A percentile compares a stretch with the other conserved stretches of the same genome.
Evolutionary conservation across 2,113 vertebrate genomes (phyloP).

Genomic region (Cyrtonyx montezumae): DNA sequence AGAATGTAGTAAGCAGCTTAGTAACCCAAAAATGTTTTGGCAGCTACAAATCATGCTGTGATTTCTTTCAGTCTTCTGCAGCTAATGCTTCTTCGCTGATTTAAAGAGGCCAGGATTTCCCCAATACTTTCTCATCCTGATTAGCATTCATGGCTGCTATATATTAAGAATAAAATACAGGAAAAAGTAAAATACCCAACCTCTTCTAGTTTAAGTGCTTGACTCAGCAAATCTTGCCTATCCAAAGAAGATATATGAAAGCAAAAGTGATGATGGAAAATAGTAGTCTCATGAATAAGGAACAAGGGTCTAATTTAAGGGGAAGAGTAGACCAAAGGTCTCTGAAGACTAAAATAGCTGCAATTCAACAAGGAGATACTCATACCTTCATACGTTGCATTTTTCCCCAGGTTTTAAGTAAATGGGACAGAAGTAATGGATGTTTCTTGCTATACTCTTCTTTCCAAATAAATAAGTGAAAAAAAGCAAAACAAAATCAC

Average conservation of each 20-base stretch:
- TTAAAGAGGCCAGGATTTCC: not conserved
- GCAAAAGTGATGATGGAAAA: not conserved
- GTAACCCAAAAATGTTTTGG: constrained; percentile 65
- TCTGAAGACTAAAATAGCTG: not conserved
- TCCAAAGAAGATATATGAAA: not conserved
- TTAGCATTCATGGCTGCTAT: not conserved
- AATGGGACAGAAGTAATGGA: not conserved
- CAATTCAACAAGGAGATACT: not conserved
- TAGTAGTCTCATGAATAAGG: constrained; percentile 32
- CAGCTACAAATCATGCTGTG: constrained; percentile 23
- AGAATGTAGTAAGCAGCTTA: constrained; percentile 70
- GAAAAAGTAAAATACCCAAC: not conserved
- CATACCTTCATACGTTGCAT: not conserved
- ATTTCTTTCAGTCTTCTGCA: not conserved
- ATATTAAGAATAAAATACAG: not conserved
- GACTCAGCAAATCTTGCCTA: not conserved
- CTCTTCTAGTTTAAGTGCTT: not conserved
- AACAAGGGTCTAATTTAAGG: constrained; percentile 36
- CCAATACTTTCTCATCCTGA: not conserved
- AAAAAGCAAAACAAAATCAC: not conserved
- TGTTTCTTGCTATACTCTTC: not conserved
- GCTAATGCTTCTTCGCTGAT: not conserved
- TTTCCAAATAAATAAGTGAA: not conserved
- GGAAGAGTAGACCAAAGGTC: not conserved
- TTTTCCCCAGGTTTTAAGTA: not conserved